Base-by-base conservation (phyloP, 2,888 invertebrate genomes). In the Xestia rhomboidea region DNA sequence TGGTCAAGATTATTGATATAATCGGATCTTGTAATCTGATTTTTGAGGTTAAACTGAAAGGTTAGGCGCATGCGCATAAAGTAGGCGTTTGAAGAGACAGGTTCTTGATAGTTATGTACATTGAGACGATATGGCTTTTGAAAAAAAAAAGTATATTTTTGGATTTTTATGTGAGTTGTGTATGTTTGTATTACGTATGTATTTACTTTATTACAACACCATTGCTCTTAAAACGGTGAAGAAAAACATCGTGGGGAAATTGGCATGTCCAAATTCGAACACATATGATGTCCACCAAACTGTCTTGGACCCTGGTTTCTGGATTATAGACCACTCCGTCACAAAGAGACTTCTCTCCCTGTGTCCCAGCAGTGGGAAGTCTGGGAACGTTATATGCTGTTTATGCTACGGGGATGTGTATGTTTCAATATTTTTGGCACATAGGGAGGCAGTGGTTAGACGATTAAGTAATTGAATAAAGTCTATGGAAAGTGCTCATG, bases 41-140 rank as follows among this genome's bases (percentile, higher is more conserved):
- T 81, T 82, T 81, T 86, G 81, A 88, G 87, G 88, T 87, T 76
- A 73, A 70, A 51, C 54, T 57, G 13, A 86, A 87, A 87, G 87
- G 87, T 87, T 83, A 87, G 79, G 68, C 13, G 64, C 76, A 57
- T 0, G 67, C 51, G 27, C 75, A 88, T 87, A 80, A 87, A 86
- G 62, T 81, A 73, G 44, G 15, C 24, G 6, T 62, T 79, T 83
- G 76, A 85, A 51, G 79, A 78, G 75, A 13, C 71, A 75, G 68
- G 34, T 70, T 70, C 34, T 41, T 62, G 69, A 81, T 70, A 63
- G 60, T 63, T 27, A 34, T 63, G 81, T 49, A 38, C 41, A 54
- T 64, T 70, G 62, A 0, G n/a, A 60, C 1, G 18, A 24, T 15
- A 41, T 54, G 15, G 24, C 15, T 70, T 71, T 63, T 64, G 1